Evolutionary conservation across 2,113 vertebrate genomes (phyloP), one percentile per base, ranked within the genome.

Genomic region (Bolborhynchus lineola): DNA sequence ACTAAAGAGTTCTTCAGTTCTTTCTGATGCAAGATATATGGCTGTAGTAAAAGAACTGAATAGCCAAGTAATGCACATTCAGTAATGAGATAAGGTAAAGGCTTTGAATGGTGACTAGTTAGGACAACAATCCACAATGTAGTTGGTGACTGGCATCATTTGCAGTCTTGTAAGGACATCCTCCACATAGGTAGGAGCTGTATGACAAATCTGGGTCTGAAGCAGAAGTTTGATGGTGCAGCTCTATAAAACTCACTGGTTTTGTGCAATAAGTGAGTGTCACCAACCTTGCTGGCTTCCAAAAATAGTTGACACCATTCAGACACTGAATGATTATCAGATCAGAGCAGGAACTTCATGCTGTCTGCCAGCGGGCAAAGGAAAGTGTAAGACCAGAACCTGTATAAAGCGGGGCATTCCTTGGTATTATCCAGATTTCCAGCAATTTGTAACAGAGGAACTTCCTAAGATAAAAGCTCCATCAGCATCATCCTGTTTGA

Each of bases 71-170:
- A 52, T 28, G 47, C 7, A 37, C 68, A 62, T 47, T 44, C 33
- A 83, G 64, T 81, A 82, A 60, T 74, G 24, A 76, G 28, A 33
- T 35, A 74, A 82, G 39, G 28, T 68, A 31, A 82, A 57, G 31
- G 52, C n/a, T 83, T 63, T 11, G 37, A 80, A 33, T 55, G 17
- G 63, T 74, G 82, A 74, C 9, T 16, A 75, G 13, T 15, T 47
- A 53, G 39, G 65, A 71, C 31, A 72, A 10, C 17, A 70, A 47
- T 33, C 26, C 53, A 29, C n/a, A 17, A 49, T 57, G 49, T 16
- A 33, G 8, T 7, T 75, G 31, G 47, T 74, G 31, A 33, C 12
- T 75, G 0, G 0, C 24, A 8, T 49, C 1, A 16, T 67, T 86
- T 82, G 11, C 25, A 53, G 49, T 35, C 25, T 69, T 74, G 17